Evolutionary conservation across 2,797 vertebrate species (phyloP).

Genomic region (Centropyge bicolor): DNA sequence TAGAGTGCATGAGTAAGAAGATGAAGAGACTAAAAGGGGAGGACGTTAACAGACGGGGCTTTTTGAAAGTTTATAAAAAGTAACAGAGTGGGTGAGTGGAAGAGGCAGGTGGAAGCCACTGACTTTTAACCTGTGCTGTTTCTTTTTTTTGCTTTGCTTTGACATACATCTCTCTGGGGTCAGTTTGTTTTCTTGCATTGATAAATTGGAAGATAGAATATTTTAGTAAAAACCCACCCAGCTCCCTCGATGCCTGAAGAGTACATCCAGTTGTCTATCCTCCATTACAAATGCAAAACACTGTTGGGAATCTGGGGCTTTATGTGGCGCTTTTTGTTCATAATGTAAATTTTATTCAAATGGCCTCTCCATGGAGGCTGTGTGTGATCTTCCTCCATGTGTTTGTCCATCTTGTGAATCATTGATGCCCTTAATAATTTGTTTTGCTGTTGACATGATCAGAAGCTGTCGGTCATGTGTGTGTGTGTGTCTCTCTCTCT

Average conservation of each 20-base stretch:
- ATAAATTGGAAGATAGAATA: neutral
- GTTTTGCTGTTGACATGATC: slow-evolving; percentile 8
- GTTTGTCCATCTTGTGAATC: neutral
- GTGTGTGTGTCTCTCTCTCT: slow-evolving; percentile 15
- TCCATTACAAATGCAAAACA: slow-evolving; percentile 34
- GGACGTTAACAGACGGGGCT: slow-evolving; percentile 33
- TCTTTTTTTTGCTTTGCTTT: slow-evolving; percentile 3
- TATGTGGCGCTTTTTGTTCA: slow-evolving; percentile 3
- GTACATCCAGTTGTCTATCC: neutral
- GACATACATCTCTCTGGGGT: neutral
- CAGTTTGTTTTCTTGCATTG: neutral
- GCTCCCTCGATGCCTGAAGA: neutral
- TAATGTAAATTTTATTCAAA: slow-evolving; percentile 82
- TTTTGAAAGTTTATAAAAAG: slow-evolving; percentile 65
- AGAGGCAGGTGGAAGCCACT: slow-evolving; percentile 35
- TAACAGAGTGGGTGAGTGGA: slow-evolving; percentile 34
- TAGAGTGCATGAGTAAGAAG: slow-evolving; percentile 47
- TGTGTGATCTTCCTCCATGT: slow-evolving; percentile 11
- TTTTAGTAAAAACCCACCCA: neutral
- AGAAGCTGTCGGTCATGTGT: slow-evolving; percentile 11
- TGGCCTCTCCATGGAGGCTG: slow-evolving; percentile 4
- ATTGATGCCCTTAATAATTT: neutral
- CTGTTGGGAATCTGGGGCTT: slow-evolving; percentile 4
- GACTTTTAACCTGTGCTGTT: slow-evolving; percentile 7
- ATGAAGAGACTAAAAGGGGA: slow-evolving; percentile 47